These are phyloP conservation scores for Magallana nippona DNA, from an alignment of 2,888 invertebrate species.

Conservation along the genomic window DNA sequence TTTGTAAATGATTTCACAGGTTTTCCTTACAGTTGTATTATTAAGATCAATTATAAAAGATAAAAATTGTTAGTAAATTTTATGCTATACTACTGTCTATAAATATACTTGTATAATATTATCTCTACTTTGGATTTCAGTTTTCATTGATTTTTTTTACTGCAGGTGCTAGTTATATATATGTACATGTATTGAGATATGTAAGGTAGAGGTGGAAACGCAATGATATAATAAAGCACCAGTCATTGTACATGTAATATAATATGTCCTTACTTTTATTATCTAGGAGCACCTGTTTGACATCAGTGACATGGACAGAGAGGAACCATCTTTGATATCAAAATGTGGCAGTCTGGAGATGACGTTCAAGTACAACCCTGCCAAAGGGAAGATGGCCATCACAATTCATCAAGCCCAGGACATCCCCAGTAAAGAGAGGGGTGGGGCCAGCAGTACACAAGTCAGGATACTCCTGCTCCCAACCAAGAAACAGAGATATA, in stretches of 20 bases:
- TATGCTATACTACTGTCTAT: no score
- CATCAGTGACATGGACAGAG: slow-evolving; percentile 80
- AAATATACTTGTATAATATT: no score
- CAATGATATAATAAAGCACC: not conserved
- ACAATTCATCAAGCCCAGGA: slow-evolving; percentile 93
- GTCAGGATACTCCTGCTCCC: slow-evolving; percentile 93
- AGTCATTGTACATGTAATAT: not conserved
- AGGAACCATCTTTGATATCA: slow-evolving; percentile 72
- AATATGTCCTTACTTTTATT: slow-evolving; percentile 14
- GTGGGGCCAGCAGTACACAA: slow-evolving; percentile 75
- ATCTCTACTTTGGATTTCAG: no score
- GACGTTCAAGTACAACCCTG: slow-evolving; percentile 93
- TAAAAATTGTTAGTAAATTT: no score
- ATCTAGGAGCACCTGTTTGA: slow-evolving; percentile 80
- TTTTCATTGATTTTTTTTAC: no score
- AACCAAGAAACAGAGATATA: slow-evolving; percentile 95
- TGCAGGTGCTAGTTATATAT: no score
- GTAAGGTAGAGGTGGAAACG: not conserved
- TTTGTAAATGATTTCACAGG: no score
- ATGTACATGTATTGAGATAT: no score
- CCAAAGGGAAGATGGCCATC: slow-evolving; percentile 94
- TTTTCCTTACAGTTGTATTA: no score
- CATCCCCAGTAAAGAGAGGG: slow-evolving; percentile 84
- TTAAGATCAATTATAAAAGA: no score
- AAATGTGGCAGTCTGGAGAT: slow-evolving; percentile 90